phyloP scores from a whole-genome alignment of 2,113 vertebrate genomes.

The Pterophyllum scalare region DNA sequence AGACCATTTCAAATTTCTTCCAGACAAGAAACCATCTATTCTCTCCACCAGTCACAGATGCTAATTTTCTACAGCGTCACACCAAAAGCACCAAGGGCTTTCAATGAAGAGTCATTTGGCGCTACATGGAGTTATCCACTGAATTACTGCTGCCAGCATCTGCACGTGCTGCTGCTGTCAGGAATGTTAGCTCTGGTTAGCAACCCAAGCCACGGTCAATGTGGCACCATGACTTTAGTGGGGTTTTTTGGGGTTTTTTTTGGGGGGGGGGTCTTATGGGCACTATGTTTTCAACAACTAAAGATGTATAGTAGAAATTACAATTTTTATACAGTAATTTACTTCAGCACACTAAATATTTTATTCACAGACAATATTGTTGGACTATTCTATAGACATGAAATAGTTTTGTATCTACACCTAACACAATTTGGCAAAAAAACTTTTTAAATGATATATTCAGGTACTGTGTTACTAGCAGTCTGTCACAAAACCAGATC shows the following conservation, averaged over 20 bases:
- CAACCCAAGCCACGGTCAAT: neutral
- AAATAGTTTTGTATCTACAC: too few relatives aligned
- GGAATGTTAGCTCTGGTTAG: neutral
- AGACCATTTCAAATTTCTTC: neutral
- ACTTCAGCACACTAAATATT: too few relatives aligned
- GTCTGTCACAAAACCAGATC: too few relatives aligned
- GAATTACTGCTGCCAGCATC: neutral
- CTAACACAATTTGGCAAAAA: too few relatives aligned
- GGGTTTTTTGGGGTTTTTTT: too few relatives aligned
- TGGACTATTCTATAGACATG: too few relatives aligned
- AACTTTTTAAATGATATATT: too few relatives aligned
- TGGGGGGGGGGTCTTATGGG: neutral
- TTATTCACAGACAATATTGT: too few relatives aligned
- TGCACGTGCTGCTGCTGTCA: too few relatives aligned
- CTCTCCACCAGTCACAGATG: neutral
- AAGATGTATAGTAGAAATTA: too few relatives aligned
- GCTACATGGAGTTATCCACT: neutral
- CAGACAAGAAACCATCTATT: neutral
- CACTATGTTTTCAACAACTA: neutral
- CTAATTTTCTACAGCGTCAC: neutral
- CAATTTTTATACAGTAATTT: too few relatives aligned
- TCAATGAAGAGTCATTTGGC: neutral
- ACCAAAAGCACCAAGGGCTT: neutral
- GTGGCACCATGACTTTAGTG: neutral
- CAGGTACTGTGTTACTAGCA: too few relatives aligned